Evolutionary conservation across 1,140 invertebrate genomes (phyloP).

Genomic region (Drosophila santomea): DNA sequence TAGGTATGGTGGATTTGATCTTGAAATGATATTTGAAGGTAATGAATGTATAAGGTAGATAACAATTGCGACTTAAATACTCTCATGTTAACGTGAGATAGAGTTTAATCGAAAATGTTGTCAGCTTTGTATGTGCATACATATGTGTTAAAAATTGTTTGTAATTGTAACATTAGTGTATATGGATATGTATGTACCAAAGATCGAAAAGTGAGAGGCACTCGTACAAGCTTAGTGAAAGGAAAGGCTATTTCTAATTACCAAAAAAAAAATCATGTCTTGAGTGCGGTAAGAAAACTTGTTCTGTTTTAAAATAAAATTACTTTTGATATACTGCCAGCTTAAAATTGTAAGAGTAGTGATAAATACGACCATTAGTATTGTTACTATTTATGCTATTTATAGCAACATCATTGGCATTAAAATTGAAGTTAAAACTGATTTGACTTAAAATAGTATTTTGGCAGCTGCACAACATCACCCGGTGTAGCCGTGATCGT

Average conservation of each 20-base stretch:
- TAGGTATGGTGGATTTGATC: too few relatives aligned
- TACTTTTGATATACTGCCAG: neutral
- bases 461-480: conserved; percentile 15
- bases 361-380: conserved; percentile 9
- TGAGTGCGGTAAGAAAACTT: too few relatives aligned
- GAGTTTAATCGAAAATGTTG: too few relatives aligned
- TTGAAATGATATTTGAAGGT: too few relatives aligned
- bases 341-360: neutral
- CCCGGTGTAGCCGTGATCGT: conserved; percentile 88
- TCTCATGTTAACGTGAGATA: too few relatives aligned
- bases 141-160: too few relatives aligned
- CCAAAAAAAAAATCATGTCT: too few relatives aligned
- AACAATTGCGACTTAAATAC: too few relatives aligned
- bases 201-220: conserved; percentile 13
- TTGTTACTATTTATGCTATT: conserved; percentile 14
- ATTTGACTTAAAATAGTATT: conserved; percentile 1
- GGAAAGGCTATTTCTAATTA: too few relatives aligned
- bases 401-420: neutral
- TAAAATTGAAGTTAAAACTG: neutral
- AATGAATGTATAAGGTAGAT: too few relatives aligned
- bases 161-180: neutral
- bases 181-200: too few relatives aligned
- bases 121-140: too few relatives aligned
- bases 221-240: conserved; percentile 2
- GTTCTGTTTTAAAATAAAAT: neutral